A percentile compares a stretch with the other conserved stretches of the same genome.
Conservation (phyloP, 2,113 vertebrate genomes). For the Plecturocebus donacophilus region DNA sequence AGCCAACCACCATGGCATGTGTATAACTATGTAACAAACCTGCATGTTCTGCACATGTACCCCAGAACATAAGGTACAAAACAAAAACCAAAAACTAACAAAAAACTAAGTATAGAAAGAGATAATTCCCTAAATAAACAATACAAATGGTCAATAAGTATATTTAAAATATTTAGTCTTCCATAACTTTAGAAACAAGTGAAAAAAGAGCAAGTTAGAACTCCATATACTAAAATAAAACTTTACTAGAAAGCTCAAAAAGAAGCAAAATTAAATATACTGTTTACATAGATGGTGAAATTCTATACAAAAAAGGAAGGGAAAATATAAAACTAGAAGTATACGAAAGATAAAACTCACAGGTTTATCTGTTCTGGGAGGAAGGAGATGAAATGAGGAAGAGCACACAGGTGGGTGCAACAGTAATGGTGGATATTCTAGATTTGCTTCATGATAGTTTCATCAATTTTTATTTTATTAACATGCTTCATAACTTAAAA, state of each 20-base stretch:
- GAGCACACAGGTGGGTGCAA: neutral
- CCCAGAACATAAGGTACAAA: no score
- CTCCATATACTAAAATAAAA: neutral
- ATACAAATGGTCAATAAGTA: neutral
- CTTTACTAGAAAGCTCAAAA: slow-evolving; percentile 13
- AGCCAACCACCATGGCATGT: no score
- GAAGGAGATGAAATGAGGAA: neutral
- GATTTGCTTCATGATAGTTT: neutral
- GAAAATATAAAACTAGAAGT: neutral
- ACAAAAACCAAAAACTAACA: no score
- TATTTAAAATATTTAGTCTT: neutral
- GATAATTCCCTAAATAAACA: neutral
- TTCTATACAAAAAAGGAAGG: neutral
- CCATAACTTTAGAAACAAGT: neutral
- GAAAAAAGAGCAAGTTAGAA: neutral
- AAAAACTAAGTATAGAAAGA: neutral
- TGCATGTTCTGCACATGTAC: no score
- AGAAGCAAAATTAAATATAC: neutral
- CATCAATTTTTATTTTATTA: neutral
- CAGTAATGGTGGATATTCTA: neutral
- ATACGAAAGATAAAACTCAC: neutral
- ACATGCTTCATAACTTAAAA: neutral
- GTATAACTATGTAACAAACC: no score
- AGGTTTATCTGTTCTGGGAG: neutral
- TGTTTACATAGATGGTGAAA: neutral